Conservation (phyloP, 64 coral and sea anemone species). For the Stylophora pistillata region DNA sequence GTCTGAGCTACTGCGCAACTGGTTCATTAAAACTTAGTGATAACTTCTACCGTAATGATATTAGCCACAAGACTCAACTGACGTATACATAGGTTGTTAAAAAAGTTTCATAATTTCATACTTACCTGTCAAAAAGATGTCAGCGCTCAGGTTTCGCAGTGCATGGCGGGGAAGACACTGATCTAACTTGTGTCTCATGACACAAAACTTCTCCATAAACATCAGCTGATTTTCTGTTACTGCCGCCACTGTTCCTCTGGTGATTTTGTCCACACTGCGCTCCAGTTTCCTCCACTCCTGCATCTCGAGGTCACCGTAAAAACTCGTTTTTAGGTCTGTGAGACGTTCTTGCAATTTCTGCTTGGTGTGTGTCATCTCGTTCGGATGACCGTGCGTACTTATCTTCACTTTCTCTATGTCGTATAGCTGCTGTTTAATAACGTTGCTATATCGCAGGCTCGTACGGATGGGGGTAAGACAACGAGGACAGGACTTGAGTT, state of each 20-base stretch:
- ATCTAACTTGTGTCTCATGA: background rate
- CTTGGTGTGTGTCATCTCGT: background rate
- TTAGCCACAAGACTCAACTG: too few relatives aligned
- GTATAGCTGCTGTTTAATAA: slow-evolving; percentile 53
- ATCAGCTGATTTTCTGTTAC: slow-evolving; percentile 12
- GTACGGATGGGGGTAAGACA: slow-evolving; percentile 74
- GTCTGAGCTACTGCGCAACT: too few relatives aligned
- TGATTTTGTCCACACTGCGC: background rate
- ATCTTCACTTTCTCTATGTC: slow-evolving; percentile 65
- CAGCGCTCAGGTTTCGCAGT: background rate
- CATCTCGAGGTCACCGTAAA: background rate
- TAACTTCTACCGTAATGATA: too few relatives aligned
- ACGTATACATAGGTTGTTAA: background rate
- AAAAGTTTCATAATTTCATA: slow-evolving; percentile 42
- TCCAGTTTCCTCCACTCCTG: background rate
- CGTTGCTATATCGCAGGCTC: slow-evolving; percentile 77
- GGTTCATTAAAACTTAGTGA: too few relatives aligned
- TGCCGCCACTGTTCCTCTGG: background rate
- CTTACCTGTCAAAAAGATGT: background rate
- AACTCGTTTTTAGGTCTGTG: background rate
- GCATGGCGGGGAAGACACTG: background rate
- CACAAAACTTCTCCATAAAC: slow-evolving; percentile 10
- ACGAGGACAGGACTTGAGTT: slow-evolving; percentile 74
- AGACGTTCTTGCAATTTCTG: background rate
- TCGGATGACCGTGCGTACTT: background rate